phyloP scores from a whole-genome alignment of 35 echinoderm and acorn worm genomes.

The Eucidaris tribuloides region DNA sequence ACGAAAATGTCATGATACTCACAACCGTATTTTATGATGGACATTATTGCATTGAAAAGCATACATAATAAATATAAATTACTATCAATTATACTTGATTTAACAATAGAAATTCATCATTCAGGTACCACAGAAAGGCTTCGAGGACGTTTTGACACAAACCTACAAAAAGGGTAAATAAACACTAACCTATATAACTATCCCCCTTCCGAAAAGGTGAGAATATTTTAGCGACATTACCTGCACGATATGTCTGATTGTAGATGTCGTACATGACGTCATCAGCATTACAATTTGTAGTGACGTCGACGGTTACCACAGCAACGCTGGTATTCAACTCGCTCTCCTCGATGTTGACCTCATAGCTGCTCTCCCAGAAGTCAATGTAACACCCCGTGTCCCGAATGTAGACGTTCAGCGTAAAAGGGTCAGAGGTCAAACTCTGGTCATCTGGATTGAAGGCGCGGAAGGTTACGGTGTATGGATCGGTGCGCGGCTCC shows the following conservation, averaged over 20 bases:
- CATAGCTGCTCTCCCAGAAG: not conserved
- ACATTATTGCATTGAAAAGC: no score
- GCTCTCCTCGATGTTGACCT: not conserved
- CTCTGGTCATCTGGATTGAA: constrained; percentile 7
- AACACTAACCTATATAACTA: not conserved
- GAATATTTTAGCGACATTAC: not conserved
- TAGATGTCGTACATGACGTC: not conserved
- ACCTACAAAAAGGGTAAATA: not conserved
- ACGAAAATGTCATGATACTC: no score
- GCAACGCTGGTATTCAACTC: not conserved
- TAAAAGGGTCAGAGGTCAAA: not conserved
- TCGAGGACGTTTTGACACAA: not conserved
- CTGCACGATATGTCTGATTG: not conserved
- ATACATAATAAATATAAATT: no score
- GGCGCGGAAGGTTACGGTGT: not conserved
- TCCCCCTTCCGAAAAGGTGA: not conserved
- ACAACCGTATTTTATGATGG: no score
- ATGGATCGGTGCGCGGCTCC: not conserved
- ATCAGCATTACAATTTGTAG: not conserved
- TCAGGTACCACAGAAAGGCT: no score
- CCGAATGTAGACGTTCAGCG: not conserved
- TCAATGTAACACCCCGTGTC: not conserved
- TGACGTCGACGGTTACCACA: not conserved
- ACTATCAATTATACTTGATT: no score
- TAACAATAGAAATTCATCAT: no score